Percentiles rank a stretch among this genome's conserved stretches.
phyloP scores from a whole-genome alignment of 2,888 invertebrate species.

The Hermaeophaga mercurialis region DNA sequence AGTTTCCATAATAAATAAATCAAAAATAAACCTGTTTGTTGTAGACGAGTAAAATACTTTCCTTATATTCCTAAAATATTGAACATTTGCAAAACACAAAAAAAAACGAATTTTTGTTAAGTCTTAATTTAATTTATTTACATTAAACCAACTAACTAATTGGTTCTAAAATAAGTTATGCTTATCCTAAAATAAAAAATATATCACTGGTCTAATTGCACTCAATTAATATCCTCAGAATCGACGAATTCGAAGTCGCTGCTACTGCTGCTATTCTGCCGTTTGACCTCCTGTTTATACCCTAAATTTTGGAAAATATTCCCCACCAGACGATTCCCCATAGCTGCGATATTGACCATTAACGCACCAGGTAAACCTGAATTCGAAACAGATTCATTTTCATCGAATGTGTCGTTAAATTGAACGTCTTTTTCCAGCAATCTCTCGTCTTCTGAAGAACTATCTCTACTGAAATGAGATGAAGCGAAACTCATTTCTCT shows the following conservation, averaged over 20 bases:
- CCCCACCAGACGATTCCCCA: slow-evolving; percentile 35
- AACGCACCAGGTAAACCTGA: too few species aligned
- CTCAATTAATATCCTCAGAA: slow-evolving; percentile 46
- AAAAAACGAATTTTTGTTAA: too few species aligned
- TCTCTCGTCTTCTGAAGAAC: slow-evolving; percentile 54
- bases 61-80: too few species aligned
- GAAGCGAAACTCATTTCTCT: slow-evolving; percentile 55
- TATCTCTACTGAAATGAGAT: slow-evolving; percentile 55
- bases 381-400: slow-evolving; percentile 19
- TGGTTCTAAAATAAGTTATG: too few species aligned
- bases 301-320: slow-evolving; percentile 36
- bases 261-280: slow-evolving; percentile 38
- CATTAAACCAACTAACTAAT: too few species aligned
- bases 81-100: too few species aligned
- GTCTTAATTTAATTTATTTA: too few species aligned
- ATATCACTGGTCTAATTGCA: too few species aligned
- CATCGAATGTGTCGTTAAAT: slow-evolving; percentile 43
- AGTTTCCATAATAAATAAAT: too few species aligned
- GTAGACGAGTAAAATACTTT: too few species aligned
- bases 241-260: slow-evolving; percentile 56
- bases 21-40: too few species aligned
- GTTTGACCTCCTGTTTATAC: slow-evolving; percentile 28
- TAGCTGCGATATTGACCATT: slow-evolving; percentile 33
- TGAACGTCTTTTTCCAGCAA: slow-evolving; percentile 48
- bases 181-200: too few species aligned